Percentiles rank a stretch among this genome's conserved stretches.
Conservation (phyloP, 2,797 vertebrate genomes). For the Ptychobarbus kaznakovi region DNA sequence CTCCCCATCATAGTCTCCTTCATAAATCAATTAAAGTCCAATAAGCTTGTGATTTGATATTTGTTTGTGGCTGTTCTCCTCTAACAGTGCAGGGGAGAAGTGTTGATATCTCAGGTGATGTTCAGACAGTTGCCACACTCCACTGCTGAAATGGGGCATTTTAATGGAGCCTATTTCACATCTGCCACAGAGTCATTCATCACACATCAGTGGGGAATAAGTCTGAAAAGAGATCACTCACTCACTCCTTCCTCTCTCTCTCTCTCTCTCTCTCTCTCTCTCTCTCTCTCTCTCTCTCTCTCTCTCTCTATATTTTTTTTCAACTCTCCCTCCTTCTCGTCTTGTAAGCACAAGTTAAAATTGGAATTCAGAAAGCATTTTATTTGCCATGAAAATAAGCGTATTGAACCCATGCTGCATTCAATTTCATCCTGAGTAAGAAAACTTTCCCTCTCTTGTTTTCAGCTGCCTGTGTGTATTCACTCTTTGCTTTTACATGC, state of each 20-base stretch:
- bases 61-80: slow-evolving; percentile 8
- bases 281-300: not conserved
- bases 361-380: slow-evolving; percentile 37
- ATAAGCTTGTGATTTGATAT: slow-evolving; percentile 20
- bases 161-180: slow-evolving; percentile 54
- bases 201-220: slow-evolving; percentile 48
- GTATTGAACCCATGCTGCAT: slow-evolving; percentile 23
- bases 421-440: slow-evolving; percentile 16
- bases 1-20: not conserved
- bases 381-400: slow-evolving; percentile 13
- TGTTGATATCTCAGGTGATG: slow-evolving; percentile 35
- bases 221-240: slow-evolving; percentile 22
- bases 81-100: slow-evolving; percentile 23
- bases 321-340: slow-evolving; percentile 8
- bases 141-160: slow-evolving; percentile 37
- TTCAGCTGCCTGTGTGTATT: slow-evolving; percentile 31
- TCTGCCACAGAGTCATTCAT: slow-evolving; percentile 46
- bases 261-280: not conserved
- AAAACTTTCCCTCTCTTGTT: slow-evolving; percentile 3
- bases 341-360: slow-evolving; percentile 22
- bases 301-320: not conserved
- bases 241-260: not conserved
- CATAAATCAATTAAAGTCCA: slow-evolving; percentile 25
- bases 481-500: slow-evolving; percentile 43
- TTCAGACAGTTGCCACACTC: slow-evolving; percentile 33